Conservation (phyloP, 2,888 invertebrate species). For the Rhyacophila evoluta region DNA sequence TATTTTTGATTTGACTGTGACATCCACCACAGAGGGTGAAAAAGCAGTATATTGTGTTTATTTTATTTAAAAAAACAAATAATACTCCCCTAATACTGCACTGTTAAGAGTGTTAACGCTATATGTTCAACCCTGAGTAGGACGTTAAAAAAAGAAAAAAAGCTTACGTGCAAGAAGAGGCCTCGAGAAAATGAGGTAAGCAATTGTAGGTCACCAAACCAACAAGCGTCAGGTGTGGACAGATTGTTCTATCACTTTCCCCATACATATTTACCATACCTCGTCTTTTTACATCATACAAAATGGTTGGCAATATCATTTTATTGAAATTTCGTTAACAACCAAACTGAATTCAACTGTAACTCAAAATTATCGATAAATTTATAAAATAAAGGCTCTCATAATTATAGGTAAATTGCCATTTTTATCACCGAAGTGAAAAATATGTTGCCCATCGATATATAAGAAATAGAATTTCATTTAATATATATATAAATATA, state of each 20-base stretch:
- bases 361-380: no score
- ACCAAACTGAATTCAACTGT: not conserved
- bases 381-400: no score
- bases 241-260: not conserved
- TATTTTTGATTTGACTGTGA: no score
- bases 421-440: no score
- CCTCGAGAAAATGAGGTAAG: not conserved
- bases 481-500: no score
- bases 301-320: not conserved
- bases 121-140: not conserved
- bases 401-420: no score
- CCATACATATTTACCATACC: not conserved
- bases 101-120: not conserved
- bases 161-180: not conserved
- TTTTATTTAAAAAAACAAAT: no score
- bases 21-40: no score
- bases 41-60: no score
- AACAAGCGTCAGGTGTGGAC: not conserved
- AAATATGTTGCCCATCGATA: no score
- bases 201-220: not conserved
- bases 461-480: no score
- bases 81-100: not conserved
- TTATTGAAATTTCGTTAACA: not conserved
- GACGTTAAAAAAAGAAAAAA: not conserved
- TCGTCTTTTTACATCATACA: not conserved